phyloP scores from a whole-genome alignment of 2,113 vertebrate genomes.

The Coptodon bakossiorum region DNA sequence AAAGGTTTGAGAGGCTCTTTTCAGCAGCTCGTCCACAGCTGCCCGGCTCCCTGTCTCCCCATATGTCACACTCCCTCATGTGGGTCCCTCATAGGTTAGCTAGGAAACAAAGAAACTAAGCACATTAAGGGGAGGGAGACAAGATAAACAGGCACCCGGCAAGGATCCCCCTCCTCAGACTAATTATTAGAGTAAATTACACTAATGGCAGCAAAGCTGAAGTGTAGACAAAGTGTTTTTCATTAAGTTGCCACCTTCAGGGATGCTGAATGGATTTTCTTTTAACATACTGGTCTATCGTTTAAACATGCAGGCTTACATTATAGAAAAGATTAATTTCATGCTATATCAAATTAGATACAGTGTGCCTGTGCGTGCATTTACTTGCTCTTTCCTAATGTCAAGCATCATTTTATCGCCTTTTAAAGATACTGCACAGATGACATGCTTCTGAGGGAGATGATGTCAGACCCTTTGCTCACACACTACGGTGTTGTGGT shows the following conservation, averaged over 20 bases:
- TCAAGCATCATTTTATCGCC: neutral
- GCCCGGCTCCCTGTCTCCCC: slow-evolving; percentile 32
- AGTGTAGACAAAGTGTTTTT: slow-evolving; percentile 30
- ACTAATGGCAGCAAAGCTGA: slow-evolving; percentile 9
- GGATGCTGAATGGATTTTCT: neutral
- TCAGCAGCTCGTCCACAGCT: slow-evolving; percentile 53
- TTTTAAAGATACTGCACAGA: slow-evolving; percentile 81
- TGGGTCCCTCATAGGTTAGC: slow-evolving; percentile 36
- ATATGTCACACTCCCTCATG: slow-evolving; percentile 53
- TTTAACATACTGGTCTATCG: neutral
- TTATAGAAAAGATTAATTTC: neutral
- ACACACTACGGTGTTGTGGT: slow-evolving; percentile 74
- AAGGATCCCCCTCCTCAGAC: neutral
- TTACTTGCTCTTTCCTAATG: neutral
- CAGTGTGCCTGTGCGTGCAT: neutral
- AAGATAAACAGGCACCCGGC: slow-evolving; percentile 20
- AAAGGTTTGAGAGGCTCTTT: slow-evolving; percentile 44
- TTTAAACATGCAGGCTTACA: neutral
- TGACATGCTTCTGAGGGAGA: slow-evolving; percentile 79
- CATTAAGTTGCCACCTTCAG: slow-evolving; percentile 21
- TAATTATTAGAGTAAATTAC: slow-evolving; percentile 44
- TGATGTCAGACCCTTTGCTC: slow-evolving; percentile 84
- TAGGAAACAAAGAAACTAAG: slow-evolving; percentile 19
- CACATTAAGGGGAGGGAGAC: slow-evolving; percentile 3
- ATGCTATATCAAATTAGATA: neutral